Evolutionary conservation across 2,113 vertebrate genomes (phyloP), one percentile per base, ranked within the genome.

Genomic region (Tamias sibiricus): DNA sequence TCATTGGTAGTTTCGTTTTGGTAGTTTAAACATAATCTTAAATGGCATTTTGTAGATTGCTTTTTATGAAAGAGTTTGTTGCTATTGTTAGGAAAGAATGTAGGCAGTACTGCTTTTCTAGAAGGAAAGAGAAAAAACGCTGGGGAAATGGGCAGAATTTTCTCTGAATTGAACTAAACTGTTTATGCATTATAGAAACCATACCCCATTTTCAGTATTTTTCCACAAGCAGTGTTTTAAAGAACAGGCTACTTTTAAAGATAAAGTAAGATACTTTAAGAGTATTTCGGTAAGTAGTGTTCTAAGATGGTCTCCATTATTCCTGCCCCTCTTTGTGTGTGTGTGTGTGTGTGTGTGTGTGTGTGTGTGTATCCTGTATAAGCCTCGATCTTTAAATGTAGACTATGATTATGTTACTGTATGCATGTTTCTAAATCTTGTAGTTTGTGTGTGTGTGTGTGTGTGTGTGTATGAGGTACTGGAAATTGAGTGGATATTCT

Each of bases 81-180:
- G 4, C 22, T 54, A 79, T 62, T 94, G 4, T 89, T 69, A 87
- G 22, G 42, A 92, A 16, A 96, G 32, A 95, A 80, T 64, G 13
- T 26, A 92, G 85, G 9, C 24, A 40, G 17, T 42, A 35, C 5
- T 84, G n/a, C 8, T 68, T 57, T 85, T 64, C n/a, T 64, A 76
- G 40, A 72, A 86, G 37, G 4, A 76, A 68, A 90, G 49, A 85
- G 44, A 40, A n/a, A 24, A 35, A 32, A 54, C 4, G 37, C 28
- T 81, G 52, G 24, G 19, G 54, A 90, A 95, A 93, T 74, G 14
- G 30, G 17, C 10, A 94, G 4, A 26, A 74, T 90, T 57, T 96
- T 87, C 37, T 89, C 72, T 71, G 12, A 92, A 90, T 80, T 74
- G 40, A 95, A 4, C 74, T 83, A 74, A 74, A 79, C 49, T 49